Percentiles rank a stretch among this genome's conserved stretches.
Conservation (phyloP, 2,113 vertebrate species). For the human (Homo sapiens) region GRCh38 chr5:51808001-51808500, state of each 20-base stretch:
- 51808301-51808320: background rate
- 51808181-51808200: background rate
- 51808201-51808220: accelerated
- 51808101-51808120: background rate
- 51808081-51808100: background rate
- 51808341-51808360: background rate
- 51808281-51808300: background rate
- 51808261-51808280: background rate
- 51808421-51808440: background rate
- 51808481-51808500: background rate
- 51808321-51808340: background rate
- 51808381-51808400: background rate
- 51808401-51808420: background rate
- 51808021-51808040: background rate
- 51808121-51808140: background rate
- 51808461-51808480: background rate
- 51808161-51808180: background rate
- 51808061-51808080: background rate
- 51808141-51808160: background rate
- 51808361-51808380: background rate
- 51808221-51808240: background rate
- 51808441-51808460: background rate
- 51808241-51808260: background rate
- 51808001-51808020: background rate
- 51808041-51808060: background rate